Evolutionary conservation across 2,888 invertebrate genomes (phyloP), one percentile per base, ranked within the genome.

Genomic region (Dascillus cervinus): DNA sequence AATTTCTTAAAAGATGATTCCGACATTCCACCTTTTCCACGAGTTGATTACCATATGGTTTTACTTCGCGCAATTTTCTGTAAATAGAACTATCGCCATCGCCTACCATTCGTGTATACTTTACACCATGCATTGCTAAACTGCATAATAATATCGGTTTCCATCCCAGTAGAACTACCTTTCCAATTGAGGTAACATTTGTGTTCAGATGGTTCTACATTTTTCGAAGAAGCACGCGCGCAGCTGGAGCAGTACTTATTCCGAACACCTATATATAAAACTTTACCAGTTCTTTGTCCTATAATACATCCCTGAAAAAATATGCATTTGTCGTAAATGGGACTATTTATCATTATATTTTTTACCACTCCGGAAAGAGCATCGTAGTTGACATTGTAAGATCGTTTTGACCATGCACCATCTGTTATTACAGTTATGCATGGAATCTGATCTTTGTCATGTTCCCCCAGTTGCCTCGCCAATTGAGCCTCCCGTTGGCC

Each of bases 161-260:
- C 45, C 39, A 44, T 50, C 8, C 44, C 46, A 21, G 44, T 46
- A n/a, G 34, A 41, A 12, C 38, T 29, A 1, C 39, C 34, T n/a
- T 33, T 37, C 44, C 47, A 55, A 37, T 55, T 55, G 28, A 49
- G 49, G 33, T 37, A 52, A 30, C 50, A 54, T 4, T 13, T 24
- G 26, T 53, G 52, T 11, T 26, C 17, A 8, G 27, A 33, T 5
- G 37, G 21, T 11, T 22, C 14, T 11, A 12, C 21, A 4, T 30
- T 28, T 25, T 34, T 41, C 15, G 13, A 26, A 9, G 32, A 33
- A 3, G 38, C 41, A 20, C 34, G 29, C n/a, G 39, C 40, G 29
- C 52, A 53, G 2, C 38, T 28, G 4, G 38, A 25, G 24, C 55
- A 55, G 31, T 39, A 53, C 34, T 51, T 55, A 28, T 55, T 53